Conservation (phyloP, 2,113 vertebrate species). For the Hydrolagus affinis region DNA sequence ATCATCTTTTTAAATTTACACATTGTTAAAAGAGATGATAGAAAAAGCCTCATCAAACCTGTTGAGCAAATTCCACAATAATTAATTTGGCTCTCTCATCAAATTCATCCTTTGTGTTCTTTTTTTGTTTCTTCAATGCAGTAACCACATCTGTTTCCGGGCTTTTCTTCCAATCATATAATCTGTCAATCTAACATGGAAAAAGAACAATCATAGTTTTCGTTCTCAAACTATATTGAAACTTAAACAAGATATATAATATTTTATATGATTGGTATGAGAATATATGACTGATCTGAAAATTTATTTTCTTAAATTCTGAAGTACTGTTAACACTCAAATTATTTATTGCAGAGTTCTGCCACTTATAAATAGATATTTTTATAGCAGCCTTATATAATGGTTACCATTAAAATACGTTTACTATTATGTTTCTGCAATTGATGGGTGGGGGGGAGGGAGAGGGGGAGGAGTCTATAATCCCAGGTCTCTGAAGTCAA, state of each 20-base stretch:
- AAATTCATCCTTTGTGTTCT: slow-evolving; percentile 95
- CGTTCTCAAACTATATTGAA: not conserved
- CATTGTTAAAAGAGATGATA: not conserved
- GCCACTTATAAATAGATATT: not conserved
- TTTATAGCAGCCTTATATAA: no score
- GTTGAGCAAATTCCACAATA: slow-evolving; percentile 92
- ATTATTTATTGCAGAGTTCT: no score
- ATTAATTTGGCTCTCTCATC: slow-evolving; percentile 82
- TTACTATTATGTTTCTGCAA: not conserved
- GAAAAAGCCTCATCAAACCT: slow-evolving; percentile 56
- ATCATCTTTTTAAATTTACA: not conserved
- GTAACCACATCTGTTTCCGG: slow-evolving; percentile 80
- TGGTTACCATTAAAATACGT: not conserved
- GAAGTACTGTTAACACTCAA: not conserved
- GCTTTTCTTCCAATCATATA: slow-evolving; percentile 97
- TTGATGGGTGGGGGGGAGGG: no score
- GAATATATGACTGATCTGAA: not conserved
- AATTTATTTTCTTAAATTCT: not conserved
- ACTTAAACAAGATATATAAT: not conserved
- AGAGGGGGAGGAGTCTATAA: no score
- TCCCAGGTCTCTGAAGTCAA: no score
- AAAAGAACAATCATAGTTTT: slow-evolving; percentile 20
- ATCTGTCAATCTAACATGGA: slow-evolving; percentile 73
- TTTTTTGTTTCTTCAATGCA: slow-evolving; percentile 97
- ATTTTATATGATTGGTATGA: not conserved